These are phyloP conservation scores for Talpa occidentalis DNA, from an alignment of 2,113 vertebrate genomes.

Conservation along the genomic window DNA sequence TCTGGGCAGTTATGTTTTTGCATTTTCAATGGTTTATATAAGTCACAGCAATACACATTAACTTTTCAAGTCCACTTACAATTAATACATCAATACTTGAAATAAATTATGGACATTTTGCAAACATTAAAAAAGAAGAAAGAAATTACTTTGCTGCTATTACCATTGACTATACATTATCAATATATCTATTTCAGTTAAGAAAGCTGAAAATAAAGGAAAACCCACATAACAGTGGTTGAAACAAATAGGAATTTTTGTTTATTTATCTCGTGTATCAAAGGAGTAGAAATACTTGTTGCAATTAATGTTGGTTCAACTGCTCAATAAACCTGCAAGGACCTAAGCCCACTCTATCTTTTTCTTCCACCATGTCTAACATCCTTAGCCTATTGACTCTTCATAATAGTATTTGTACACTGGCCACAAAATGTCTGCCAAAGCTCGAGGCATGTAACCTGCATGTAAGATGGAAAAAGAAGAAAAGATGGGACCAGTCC, in stretches of 20 bases:
- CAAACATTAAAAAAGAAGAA: not conserved
- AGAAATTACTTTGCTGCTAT: not conserved
- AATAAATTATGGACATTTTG: not conserved
- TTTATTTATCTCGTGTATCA: conserved; percentile 2
- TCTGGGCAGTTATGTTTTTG: not conserved
- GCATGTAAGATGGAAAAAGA: not conserved
- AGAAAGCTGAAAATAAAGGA: not conserved
- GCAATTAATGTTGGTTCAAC: not conserved
- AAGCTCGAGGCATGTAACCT: not conserved
- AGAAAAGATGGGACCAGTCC: not conserved
- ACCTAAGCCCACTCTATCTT: not conserved
- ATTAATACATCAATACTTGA: not conserved
- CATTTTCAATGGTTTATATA: not conserved
- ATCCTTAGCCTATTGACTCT: not conserved
- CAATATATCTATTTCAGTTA: not conserved
- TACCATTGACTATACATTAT: not conserved
- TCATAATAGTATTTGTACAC: not conserved
- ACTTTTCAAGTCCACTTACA: not conserved
- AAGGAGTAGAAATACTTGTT: not conserved
- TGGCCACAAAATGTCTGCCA: not conserved
- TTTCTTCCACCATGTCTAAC: not conserved
- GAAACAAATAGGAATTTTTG: not conserved
- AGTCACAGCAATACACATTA: not conserved
- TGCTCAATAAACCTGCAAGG: not conserved
- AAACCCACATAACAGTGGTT: not conserved